Conservation (phyloP, 2,888 invertebrate genomes). For the Athalia cordata region DNA sequence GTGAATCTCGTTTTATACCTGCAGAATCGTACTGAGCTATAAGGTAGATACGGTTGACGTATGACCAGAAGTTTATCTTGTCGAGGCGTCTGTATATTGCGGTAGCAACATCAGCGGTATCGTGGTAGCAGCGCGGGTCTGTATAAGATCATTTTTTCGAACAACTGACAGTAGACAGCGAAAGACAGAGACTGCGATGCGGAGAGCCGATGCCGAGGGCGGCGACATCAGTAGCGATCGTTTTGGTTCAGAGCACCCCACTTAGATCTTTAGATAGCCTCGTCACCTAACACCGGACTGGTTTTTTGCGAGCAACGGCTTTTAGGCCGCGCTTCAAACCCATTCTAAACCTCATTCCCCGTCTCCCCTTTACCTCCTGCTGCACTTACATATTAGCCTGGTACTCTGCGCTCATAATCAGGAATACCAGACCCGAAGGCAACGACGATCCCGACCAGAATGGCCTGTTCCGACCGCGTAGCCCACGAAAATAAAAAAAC, state of each 20-base stretch:
- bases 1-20: not conserved
- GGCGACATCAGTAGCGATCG: slow-evolving; percentile 48
- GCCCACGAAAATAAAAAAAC: not conserved
- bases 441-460: no score
- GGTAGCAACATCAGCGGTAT: not conserved
- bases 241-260: slow-evolving; percentile 48
- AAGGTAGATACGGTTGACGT: not conserved
- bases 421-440: not conserved
- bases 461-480: not conserved
- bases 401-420: no score
- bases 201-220: slow-evolving; percentile 28
- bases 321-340: slow-evolving; percentile 26
- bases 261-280: slow-evolving; percentile 47
- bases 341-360: not conserved
- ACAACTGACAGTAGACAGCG: slow-evolving; percentile 1
- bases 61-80: slow-evolving; percentile 17
- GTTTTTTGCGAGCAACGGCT: slow-evolving; percentile 45
- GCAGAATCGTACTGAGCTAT: not conserved
- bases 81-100: not conserved
- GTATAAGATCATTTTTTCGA: slow-evolving; percentile 46
- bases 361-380: not conserved
- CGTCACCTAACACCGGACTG: slow-evolving; percentile 48
- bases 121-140: slow-evolving; percentile 14
- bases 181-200: not conserved
- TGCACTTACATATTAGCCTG: no score